A percentile compares a stretch with the other conserved stretches of the same genome.
Evolutionary conservation across 2,888 invertebrate species (phyloP).

Genomic region (Idaea dimidiata): DNA sequence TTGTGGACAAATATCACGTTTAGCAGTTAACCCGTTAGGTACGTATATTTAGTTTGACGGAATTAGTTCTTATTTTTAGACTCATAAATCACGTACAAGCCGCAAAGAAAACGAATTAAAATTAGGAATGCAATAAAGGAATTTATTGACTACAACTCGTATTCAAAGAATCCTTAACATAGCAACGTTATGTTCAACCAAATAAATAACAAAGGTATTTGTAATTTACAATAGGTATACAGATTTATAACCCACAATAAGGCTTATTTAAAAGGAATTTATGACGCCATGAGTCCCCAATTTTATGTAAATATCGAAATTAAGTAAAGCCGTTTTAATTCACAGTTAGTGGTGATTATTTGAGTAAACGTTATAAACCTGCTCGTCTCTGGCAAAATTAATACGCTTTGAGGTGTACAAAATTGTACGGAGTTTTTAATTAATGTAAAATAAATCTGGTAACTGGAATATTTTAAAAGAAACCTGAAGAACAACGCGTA

Average conservation of each 20-base stretch:
- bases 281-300: neutral
- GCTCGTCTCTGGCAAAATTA: neutral
- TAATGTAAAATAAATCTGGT: conserved; percentile 20
- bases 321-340: too few species aligned
- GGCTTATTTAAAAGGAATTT: neutral
- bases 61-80: conserved; percentile 17
- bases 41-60: conserved; percentile 17
- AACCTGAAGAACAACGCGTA: conserved; percentile 38
- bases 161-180: conserved; percentile 26
- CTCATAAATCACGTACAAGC: conserved; percentile 20
- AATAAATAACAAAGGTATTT: conserved; percentile 14
- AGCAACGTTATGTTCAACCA: conserved; percentile 12
- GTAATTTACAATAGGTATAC: neutral
- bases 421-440: conserved; percentile 12
- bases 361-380: neutral
- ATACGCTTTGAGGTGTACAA: neutral
- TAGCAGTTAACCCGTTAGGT: neutral
- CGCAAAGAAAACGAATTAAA: conserved; percentile 25
- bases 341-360: neutral
- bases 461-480: conserved; percentile 31
- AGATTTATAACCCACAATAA: neutral
- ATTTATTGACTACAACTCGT: conserved; percentile 26
- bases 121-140: conserved; percentile 19
- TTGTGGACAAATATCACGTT: neutral
- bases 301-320: neutral